These are phyloP conservation scores for Zosterops japonicus DNA, from an alignment of 2,113 vertebrate genomes.

Conservation along the genomic window DNA sequence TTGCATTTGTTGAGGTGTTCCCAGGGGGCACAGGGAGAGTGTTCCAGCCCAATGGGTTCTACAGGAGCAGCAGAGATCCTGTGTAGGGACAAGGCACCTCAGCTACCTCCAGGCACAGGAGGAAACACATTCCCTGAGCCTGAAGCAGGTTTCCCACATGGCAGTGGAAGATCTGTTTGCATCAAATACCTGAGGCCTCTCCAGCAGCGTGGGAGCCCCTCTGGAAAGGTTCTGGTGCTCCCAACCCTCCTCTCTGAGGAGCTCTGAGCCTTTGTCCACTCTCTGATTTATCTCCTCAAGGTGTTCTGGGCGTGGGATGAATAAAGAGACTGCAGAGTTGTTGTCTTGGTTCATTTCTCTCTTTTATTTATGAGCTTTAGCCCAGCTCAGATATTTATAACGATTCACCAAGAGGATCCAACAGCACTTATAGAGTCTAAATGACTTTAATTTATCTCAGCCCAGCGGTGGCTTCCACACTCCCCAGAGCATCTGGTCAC, in stretches of 20 bases:
- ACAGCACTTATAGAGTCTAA: neutral
- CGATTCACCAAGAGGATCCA: neutral
- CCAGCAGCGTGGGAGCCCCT: neutral
- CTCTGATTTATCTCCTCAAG: neutral
- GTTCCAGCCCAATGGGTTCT: neutral
- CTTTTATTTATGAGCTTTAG: neutral
- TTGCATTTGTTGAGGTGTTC: neutral
- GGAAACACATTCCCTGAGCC: neutral
- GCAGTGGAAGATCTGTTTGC: neutral
- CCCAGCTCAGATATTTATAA: neutral
- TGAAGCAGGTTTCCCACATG: fast-evolving
- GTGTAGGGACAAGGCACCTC: fast-evolving
- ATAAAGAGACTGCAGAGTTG: neutral
- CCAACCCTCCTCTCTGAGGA: neutral
- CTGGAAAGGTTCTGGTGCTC: neutral
- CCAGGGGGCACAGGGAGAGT: neutral
- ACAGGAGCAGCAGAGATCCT: neutral
- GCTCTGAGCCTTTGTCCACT: neutral
- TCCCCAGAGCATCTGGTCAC: neutral
- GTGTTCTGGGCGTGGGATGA: neutral
- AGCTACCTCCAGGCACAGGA: fast-evolving
- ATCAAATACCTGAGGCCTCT: neutral
- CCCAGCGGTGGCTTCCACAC: fast-evolving
- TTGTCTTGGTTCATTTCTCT: neutral
- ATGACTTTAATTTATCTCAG: neutral